Percentiles rank a stretch among this genome's conserved stretches.
Evolutionary conservation across 2,888 invertebrate genomes (phyloP).

Genomic region (Cantharis rufa): DNA sequence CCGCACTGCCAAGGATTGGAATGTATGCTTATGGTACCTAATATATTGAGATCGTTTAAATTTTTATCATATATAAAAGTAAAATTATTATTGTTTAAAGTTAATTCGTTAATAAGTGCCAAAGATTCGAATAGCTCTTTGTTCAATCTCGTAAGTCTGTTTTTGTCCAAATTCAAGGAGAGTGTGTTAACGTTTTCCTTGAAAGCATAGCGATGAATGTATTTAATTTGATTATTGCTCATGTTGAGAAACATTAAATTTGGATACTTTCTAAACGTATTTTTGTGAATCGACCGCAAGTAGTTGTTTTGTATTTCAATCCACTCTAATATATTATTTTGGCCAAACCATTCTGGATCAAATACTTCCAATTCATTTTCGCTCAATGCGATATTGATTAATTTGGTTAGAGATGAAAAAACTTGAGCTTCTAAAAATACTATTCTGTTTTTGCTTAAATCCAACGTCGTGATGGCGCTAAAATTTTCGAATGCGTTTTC

Average conservation of each 20-base stretch:
- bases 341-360: slow-evolving; percentile 5
- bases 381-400: neutral
- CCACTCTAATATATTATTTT: neutral
- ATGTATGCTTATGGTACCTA: neutral
- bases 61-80: slow-evolving; percentile 5
- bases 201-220: slow-evolving; percentile 1
- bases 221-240: neutral
- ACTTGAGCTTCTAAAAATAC: neutral
- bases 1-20: slow-evolving; percentile 11
- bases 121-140: neutral
- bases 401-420: neutral
- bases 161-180: neutral
- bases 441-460: slow-evolving; percentile 3
- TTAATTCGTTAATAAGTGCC: neutral
- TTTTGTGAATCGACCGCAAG: neutral
- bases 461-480: neutral
- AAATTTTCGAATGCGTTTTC: neutral
- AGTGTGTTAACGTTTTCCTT: neutral
- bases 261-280: neutral
- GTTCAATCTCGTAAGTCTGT: neutral
- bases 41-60: neutral
- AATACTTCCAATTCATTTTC: neutral
- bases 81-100: slow-evolving; percentile 4
- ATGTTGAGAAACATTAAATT: neutral
- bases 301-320: neutral